Percentiles rank a stretch among this genome's conserved stretches.
phyloP scores from a whole-genome alignment of 1,140 invertebrate genomes.

The Limonius californicus region DNA sequence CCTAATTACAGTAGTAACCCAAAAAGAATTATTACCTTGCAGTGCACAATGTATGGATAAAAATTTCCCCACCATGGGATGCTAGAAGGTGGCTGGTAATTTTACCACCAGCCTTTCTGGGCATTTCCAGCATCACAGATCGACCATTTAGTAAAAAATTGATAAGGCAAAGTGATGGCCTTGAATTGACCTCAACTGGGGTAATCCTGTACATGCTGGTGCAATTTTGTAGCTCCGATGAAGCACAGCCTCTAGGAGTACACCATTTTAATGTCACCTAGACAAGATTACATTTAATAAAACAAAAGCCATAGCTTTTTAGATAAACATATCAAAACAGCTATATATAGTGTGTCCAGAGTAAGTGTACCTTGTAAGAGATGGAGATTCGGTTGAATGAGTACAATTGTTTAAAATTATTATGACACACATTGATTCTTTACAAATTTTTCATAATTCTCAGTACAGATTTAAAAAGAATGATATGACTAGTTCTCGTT shows the following conservation, averaged over 20 bases:
- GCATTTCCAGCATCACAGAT: slow-evolving; percentile 94
- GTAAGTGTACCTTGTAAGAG: too few relatives aligned
- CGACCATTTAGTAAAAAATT: slow-evolving; percentile 92
- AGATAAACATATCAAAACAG: too few relatives aligned
- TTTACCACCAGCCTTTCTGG: slow-evolving; percentile 79
- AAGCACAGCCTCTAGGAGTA: slow-evolving; percentile 82
- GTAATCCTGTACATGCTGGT: slow-evolving; percentile 85
- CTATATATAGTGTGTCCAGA: too few relatives aligned
- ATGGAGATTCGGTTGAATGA: too few relatives aligned
- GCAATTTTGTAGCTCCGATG: slow-evolving; percentile 73
- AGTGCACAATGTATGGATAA: slow-evolving; percentile 87
- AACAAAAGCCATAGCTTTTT: too few relatives aligned
- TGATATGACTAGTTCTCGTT: too few relatives aligned
- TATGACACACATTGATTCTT: too few relatives aligned
- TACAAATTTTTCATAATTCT: too few relatives aligned
- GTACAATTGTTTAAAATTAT: too few relatives aligned
- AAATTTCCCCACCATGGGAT: slow-evolving; percentile 93
- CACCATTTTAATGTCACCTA: slow-evolving; percentile 92
- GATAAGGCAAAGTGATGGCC: slow-evolving; percentile 93
- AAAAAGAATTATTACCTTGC: slow-evolving; percentile 51
- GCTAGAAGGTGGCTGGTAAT: slow-evolving; percentile 90
- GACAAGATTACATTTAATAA: too few relatives aligned
- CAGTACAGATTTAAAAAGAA: too few relatives aligned
- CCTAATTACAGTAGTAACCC: too few relatives aligned
- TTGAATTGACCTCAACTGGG: slow-evolving; percentile 91